These are phyloP conservation scores for Fringilla coelebs DNA, from an alignment of 2,797 vertebrate genomes.

Conservation along the genomic window DNA sequence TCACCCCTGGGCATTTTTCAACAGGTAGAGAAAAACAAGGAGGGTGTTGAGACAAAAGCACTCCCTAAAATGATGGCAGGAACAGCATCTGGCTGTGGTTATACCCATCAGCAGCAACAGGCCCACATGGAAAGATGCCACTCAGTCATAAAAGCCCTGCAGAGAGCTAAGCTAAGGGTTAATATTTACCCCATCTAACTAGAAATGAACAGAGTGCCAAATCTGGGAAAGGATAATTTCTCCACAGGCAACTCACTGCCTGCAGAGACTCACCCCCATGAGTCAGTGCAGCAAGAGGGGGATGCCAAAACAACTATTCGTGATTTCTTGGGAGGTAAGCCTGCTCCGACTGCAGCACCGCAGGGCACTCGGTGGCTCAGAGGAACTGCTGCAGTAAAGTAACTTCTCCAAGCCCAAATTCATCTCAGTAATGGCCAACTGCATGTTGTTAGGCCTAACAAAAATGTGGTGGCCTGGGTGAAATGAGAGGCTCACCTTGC, in stretches of 20 bases:
- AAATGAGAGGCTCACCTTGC: background rate
- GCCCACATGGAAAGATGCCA: fast-evolving
- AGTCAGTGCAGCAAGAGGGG: background rate
- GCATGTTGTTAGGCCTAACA: fast-evolving
- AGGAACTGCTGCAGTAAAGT: background rate
- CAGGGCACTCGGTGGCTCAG: background rate
- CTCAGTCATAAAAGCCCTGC: background rate
- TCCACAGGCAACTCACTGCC: background rate
- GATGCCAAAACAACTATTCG: background rate
- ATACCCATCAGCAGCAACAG: background rate
- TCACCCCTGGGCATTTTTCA: background rate
- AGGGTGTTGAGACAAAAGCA: background rate
- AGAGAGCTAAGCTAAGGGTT: background rate
- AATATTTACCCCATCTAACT: background rate
- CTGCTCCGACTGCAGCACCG: fast-evolving
- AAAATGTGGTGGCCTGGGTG: background rate
- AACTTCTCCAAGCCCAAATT: background rate
- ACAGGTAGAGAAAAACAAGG: fast-evolving
- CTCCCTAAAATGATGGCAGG: background rate
- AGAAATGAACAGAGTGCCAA: background rate
- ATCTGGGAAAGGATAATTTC: fast-evolving
- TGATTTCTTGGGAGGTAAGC: background rate
- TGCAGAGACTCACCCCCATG: background rate
- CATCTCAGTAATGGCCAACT: background rate
- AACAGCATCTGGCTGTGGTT: background rate